A percentile compares a stretch with the other conserved stretches of the same genome.
phyloP scores from a whole-genome alignment of 1,140 invertebrate species.

The Melanaphis sacchari region DNA sequence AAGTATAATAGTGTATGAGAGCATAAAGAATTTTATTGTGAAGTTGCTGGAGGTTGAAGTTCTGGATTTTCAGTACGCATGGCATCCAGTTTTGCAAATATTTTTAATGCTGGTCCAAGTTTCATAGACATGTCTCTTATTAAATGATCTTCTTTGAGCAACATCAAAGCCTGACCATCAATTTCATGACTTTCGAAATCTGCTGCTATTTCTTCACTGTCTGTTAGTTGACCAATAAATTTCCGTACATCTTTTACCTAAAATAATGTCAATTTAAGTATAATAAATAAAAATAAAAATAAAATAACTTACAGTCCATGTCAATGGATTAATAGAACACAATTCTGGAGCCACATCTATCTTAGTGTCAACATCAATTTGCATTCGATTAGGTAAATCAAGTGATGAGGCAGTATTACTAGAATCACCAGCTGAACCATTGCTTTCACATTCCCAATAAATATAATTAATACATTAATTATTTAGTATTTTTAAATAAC shows the following conservation, averaged over 20 bases:
- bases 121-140: slow-evolving; percentile 95
- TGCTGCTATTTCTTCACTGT: slow-evolving; percentile 91
- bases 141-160: slow-evolving; percentile 94
- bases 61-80: slow-evolving; percentile 70
- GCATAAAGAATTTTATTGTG: slow-evolving; percentile 33
- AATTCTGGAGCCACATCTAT: slow-evolving; percentile 65
- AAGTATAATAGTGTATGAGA: not conserved
- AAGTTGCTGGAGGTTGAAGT: slow-evolving; percentile 25
- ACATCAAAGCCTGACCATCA: slow-evolving; percentile 90
- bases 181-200: slow-evolving; percentile 96
- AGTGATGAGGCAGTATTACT: slow-evolving; percentile 61
- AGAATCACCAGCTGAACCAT: slow-evolving; percentile 52
- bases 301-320: slow-evolving; percentile 73
- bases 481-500: not conserved
- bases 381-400: slow-evolving; percentile 59
- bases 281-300: not conserved
- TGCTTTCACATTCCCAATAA: slow-evolving; percentile 47
- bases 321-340: slow-evolving; percentile 70
- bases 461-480: not conserved
- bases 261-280: not conserved
- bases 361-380: slow-evolving; percentile 61
- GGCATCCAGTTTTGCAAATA: slow-evolving; percentile 84
- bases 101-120: slow-evolving; percentile 92
- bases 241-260: slow-evolving; percentile 62
- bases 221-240: slow-evolving; percentile 67